Percentiles rank a stretch among this genome's conserved stretches.
Conservation (phyloP, 2,888 invertebrate genomes). For the Peribatodes rhomboidaria region DNA sequence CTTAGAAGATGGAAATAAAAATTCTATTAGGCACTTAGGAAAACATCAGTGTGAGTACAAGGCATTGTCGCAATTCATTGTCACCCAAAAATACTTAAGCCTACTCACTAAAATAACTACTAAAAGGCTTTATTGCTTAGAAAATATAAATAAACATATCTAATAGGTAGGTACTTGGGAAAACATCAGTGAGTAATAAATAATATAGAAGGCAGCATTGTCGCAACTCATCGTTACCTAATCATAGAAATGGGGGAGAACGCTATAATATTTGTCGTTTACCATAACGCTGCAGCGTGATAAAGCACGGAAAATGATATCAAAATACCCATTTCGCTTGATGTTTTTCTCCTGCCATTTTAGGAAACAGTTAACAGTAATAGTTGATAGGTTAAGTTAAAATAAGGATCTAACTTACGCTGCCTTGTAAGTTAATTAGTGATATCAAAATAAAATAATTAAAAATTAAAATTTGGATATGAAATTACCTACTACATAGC, state of each 20-base stretch:
- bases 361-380: slow-evolving; percentile 14
- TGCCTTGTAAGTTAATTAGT: too few species aligned
- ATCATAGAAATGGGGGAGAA: slow-evolving; percentile 60
- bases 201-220: slow-evolving; percentile 45
- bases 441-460: too few species aligned
- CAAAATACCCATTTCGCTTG: slow-evolving; percentile 47
- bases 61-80: too few species aligned
- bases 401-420: too few species aligned
- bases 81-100: too few species aligned
- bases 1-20: too few species aligned
- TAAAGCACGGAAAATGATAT: slow-evolving; percentile 65
- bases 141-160: too few species aligned
- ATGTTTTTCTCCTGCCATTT: slow-evolving; percentile 1
- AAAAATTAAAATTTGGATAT: too few species aligned
- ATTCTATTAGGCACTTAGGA: background rate
- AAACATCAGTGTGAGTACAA: too few species aligned
- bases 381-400: background rate
- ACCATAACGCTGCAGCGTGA: slow-evolving; percentile 66
- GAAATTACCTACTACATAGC: too few species aligned
- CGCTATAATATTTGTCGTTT: slow-evolving; percentile 57
- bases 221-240: slow-evolving; percentile 61
- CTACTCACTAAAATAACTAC: too few species aligned
- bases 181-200: slow-evolving; percentile 20
- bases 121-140: too few species aligned
- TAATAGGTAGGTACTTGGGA: slow-evolving; percentile 11